These are phyloP conservation scores for Aromia moschata DNA, from an alignment of 2,888 invertebrate species.

Conservation along the genomic window DNA sequence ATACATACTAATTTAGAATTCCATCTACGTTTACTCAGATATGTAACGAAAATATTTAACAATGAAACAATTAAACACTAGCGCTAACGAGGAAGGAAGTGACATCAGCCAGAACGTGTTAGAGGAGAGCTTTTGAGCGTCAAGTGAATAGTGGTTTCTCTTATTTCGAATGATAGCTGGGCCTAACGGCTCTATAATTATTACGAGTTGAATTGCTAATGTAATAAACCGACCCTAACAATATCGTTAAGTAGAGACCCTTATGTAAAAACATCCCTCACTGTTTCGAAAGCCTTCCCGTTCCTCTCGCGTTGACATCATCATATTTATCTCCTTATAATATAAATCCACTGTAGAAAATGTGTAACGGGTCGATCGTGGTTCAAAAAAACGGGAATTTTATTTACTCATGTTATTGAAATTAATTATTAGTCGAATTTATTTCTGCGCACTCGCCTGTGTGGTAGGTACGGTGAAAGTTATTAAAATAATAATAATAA, in stretches of 20 bases:
- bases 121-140: conserved; percentile 9
- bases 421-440: too few species aligned
- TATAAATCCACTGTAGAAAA: background rate
- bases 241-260: conserved; percentile 55
- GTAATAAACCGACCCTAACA: conserved; percentile 60
- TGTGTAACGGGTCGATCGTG: background rate
- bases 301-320: conserved; percentile 45
- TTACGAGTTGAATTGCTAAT: conserved; percentile 64
- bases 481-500: too few species aligned
- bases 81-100: conserved; percentile 19
- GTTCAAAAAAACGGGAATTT: too few species aligned
- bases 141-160: conserved; percentile 43
- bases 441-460: too few species aligned
- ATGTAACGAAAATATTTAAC: too few species aligned
- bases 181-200: conserved; percentile 62
- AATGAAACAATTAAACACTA: too few species aligned
- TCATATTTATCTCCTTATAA: conserved; percentile 42
- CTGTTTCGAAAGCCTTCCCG: conserved; percentile 29
- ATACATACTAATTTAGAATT: too few species aligned
- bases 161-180: conserved; percentile 44
- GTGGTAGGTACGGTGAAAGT: too few species aligned
- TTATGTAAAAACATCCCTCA: conserved; percentile 48
- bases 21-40: too few species aligned
- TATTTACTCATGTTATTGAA: too few species aligned
- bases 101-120: conserved; percentile 8